phyloP scores from a whole-genome alignment of 2,888 invertebrate genomes.

The Agapetus fuscipes region DNA sequence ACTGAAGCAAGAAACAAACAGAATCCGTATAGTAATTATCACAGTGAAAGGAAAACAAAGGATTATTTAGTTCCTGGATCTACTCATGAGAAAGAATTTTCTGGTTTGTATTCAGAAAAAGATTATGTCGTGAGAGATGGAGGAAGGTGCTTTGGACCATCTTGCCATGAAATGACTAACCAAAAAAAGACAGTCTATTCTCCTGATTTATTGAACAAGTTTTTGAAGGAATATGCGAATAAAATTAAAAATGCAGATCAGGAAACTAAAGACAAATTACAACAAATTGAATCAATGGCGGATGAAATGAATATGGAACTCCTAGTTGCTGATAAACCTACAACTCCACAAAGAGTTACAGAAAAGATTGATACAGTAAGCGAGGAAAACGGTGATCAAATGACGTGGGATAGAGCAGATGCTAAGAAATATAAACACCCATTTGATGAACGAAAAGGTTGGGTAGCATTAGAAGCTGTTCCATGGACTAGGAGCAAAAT shows the following conservation, averaged over 20 bases:
- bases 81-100: constrained; percentile 10
- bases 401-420: constrained; percentile 44
- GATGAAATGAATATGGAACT: constrained; percentile 3
- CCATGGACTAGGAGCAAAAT: constrained; percentile 75
- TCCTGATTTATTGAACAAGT: constrained; percentile 51
- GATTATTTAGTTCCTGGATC: constrained; percentile 20
- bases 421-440: constrained; percentile 49
- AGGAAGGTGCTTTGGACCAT: constrained; percentile 40
- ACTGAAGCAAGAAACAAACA: constrained; percentile 36
- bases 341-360: constrained; percentile 13
- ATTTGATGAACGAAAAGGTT: constrained; percentile 61
- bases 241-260: constrained; percentile 40
- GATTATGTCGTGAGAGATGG: constrained; percentile 21
- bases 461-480: constrained; percentile 68
- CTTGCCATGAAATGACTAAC: constrained; percentile 30
- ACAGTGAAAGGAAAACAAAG: constrained; percentile 21
- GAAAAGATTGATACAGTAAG: constrained; percentile 27
- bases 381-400: constrained; percentile 29
- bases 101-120: not conserved
- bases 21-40: constrained; percentile 27
- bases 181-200: constrained; percentile 27
- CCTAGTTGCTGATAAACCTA: constrained; percentile 5
- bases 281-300: constrained; percentile 23
- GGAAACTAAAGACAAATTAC: constrained; percentile 35
- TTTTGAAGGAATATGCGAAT: constrained; percentile 49